Conservation (phyloP, 2,797 vertebrate genomes). For the Xenops minutus region DNA sequence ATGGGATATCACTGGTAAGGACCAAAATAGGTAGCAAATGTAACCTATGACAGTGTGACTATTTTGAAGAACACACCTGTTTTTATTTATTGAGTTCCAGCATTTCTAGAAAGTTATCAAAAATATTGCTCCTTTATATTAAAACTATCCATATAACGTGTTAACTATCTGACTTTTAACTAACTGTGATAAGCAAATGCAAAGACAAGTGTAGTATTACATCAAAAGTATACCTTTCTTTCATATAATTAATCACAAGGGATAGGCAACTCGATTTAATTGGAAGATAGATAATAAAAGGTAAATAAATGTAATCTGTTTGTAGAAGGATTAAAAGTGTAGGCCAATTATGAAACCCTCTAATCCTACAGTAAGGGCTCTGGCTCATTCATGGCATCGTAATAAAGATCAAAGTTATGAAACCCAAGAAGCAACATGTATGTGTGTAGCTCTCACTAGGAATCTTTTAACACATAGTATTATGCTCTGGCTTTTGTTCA, state of each 20-base stretch:
- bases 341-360: background rate
- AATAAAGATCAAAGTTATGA: background rate
- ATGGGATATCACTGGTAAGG: background rate
- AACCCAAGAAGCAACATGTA: background rate
- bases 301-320: background rate
- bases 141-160: background rate
- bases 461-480: background rate
- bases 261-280: background rate
- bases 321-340: background rate
- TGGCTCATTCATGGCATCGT: background rate
- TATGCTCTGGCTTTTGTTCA: background rate
- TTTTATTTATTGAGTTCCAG: conserved; percentile 19
- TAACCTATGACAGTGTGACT: background rate
- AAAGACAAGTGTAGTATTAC: background rate
- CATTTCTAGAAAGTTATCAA: background rate
- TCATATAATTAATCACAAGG: background rate
- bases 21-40: conserved; percentile 21
- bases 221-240: background rate
- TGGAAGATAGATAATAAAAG: background rate
- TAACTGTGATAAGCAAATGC: background rate
- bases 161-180: background rate
- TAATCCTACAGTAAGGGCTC: background rate
- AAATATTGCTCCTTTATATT: background rate
- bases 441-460: background rate
- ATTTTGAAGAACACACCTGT: background rate